A percentile compares a stretch with the other conserved stretches of the same genome.
phyloP scores from a whole-genome alignment of 2,888 invertebrate genomes.

The Ptilodon capucinus region DNA sequence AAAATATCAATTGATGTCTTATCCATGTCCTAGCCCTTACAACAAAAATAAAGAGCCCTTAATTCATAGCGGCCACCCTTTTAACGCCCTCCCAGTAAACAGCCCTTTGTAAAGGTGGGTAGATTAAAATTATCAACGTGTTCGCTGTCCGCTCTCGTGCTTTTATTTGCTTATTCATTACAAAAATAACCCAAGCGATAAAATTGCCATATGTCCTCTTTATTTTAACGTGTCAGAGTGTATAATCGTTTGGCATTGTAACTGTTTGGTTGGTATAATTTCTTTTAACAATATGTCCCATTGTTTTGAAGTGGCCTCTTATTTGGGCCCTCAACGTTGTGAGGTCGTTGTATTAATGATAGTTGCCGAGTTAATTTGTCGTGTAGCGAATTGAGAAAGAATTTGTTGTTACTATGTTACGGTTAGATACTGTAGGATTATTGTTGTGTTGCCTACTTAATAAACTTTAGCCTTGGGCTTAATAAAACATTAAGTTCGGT shows the following conservation, averaged over 20 bases:
- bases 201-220: conserved; percentile 14
- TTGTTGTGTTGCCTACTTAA: too few relatives aligned
- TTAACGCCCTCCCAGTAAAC: conserved; percentile 51
- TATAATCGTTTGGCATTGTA: conserved; percentile 11
- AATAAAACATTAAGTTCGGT: too few relatives aligned
- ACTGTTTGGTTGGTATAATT: conserved; percentile 2
- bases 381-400: neutral
- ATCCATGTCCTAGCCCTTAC: conserved; percentile 22
- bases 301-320: conserved; percentile 18
- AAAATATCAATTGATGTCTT: too few relatives aligned
- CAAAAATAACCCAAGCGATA: conserved; percentile 29
- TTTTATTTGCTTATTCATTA: conserved; percentile 46
- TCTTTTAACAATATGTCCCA: conserved; percentile 10
- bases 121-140: conserved; percentile 62
- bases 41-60: conserved; percentile 46
- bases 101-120: conserved; percentile 46
- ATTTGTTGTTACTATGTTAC: too few relatives aligned
- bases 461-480: too few relatives aligned
- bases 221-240: conserved; percentile 13
- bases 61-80: conserved; percentile 58
- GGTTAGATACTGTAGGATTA: too few relatives aligned
- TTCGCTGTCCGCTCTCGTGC: conserved; percentile 41
- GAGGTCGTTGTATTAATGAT: neutral
- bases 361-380: neutral
- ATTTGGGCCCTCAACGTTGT: conserved; percentile 1